Evolutionary conservation across 2,797 vertebrate genomes (phyloP).

Genomic region (Odontamblyopus rebecca): DNA sequence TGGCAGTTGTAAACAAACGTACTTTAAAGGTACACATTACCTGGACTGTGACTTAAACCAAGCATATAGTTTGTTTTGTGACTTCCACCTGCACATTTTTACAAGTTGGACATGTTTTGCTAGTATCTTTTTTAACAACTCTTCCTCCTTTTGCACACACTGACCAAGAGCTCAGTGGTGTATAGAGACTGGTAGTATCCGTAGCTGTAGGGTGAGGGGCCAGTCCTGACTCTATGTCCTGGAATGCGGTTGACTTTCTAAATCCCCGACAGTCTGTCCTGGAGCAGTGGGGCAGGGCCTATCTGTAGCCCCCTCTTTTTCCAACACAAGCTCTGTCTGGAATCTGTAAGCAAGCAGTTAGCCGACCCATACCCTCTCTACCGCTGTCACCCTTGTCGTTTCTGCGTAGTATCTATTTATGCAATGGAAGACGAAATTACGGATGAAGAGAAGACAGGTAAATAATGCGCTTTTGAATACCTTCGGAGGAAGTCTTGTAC

Average conservation of each 20-base stretch:
- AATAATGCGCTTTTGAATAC: slow-evolving; percentile 65
- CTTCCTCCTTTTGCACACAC: neutral
- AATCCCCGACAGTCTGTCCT: slow-evolving; percentile 75
- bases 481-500: slow-evolving; percentile 29
- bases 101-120: slow-evolving; percentile 35
- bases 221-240: slow-evolving; percentile 54
- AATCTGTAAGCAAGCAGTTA: slow-evolving; percentile 68
- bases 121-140: slow-evolving; percentile 13
- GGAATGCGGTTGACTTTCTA: slow-evolving; percentile 78
- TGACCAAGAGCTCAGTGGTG: slow-evolving; percentile 9
- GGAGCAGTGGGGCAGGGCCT: slow-evolving; percentile 71
- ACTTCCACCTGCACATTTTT: slow-evolving; percentile 56
- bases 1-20: neutral
- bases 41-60: slow-evolving; percentile 4
- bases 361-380: slow-evolving; percentile 19
- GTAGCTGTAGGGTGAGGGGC: slow-evolving; percentile 55
- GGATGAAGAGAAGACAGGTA: slow-evolving; percentile 65
- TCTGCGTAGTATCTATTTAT: slow-evolving; percentile 21
- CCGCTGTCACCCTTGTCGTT: slow-evolving; percentile 20
- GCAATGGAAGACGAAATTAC: slow-evolving; percentile 62
- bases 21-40: neutral
- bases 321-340: slow-evolving; percentile 69
- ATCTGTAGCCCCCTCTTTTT: slow-evolving; percentile 66
- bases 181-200: slow-evolving; percentile 4
- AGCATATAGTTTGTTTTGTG: slow-evolving; percentile 36